Conservation (phyloP, 2,113 vertebrate genomes). For the Aspidoscelis tigris region DNA sequence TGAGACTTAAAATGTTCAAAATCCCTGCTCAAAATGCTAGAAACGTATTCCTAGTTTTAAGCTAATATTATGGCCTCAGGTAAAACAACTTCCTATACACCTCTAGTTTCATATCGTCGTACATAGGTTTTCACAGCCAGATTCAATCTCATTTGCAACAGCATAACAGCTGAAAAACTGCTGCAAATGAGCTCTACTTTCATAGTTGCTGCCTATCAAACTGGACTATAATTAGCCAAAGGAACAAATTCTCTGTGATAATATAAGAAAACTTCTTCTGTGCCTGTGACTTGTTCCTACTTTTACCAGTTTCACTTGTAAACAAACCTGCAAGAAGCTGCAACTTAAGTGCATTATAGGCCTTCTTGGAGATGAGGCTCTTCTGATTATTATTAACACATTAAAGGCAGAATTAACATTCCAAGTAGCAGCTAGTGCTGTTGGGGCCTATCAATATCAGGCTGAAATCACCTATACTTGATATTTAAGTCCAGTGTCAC, state of each 20-base stretch:
- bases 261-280: too few species aligned
- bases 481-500: constrained; percentile 42
- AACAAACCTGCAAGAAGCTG: too few species aligned
- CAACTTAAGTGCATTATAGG: neutral
- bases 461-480: constrained; percentile 22
- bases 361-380: neutral
- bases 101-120: too few species aligned
- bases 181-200: too few species aligned
- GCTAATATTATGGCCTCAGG: neutral
- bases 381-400: neutral
- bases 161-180: too few species aligned
- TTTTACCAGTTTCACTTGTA: too few species aligned
- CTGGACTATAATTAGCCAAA: too few species aligned
- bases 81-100: neutral
- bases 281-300: too few species aligned
- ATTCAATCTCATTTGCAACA: too few species aligned
- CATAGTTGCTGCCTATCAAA: too few species aligned
- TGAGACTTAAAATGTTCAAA: neutral
- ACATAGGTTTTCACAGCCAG: too few species aligned
- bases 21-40: neutral
- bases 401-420: neutral
- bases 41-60: neutral
- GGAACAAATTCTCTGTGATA: too few species aligned
- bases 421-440: neutral
- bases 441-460: constrained; percentile 25